A percentile compares a stretch with the other conserved stretches of the same genome.
Conservation (phyloP, 2,113 vertebrate species). For the Phalacrocorax aristotelis region DNA sequence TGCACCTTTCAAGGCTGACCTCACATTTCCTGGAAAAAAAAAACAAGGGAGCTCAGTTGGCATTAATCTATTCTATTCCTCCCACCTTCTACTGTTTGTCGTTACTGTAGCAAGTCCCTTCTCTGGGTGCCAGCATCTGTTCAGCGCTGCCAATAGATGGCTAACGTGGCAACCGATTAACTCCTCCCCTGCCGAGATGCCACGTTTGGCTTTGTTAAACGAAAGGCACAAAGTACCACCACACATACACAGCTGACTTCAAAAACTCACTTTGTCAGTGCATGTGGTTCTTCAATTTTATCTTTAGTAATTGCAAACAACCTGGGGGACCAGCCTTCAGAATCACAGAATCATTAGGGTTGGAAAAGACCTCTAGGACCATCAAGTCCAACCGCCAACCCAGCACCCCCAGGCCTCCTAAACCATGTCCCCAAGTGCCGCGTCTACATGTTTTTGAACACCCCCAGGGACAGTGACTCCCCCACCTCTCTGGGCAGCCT, state of each 20-base stretch:
- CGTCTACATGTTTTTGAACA: too few relatives aligned
- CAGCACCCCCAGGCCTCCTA: too few relatives aligned
- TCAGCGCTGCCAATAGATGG: neutral
- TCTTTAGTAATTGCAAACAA: neutral
- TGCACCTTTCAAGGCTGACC: neutral
- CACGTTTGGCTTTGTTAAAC: neutral
- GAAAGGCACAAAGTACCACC: neutral
- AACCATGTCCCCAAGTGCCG: too few relatives aligned
- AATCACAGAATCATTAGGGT: too few relatives aligned
- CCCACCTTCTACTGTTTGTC: neutral
- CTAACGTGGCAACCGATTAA: neutral
- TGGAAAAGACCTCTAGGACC: too few relatives aligned
- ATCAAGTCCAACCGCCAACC: too few relatives aligned
- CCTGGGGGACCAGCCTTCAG: neutral
- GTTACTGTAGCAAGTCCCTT: neutral
- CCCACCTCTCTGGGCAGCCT: too few relatives aligned
- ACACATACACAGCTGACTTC: neutral
- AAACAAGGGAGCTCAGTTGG: neutral
- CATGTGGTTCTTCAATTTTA: neutral
- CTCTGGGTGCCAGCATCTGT: neutral
- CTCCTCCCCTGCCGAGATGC: neutral
- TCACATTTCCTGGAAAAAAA: neutral
- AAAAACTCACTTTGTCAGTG: neutral
- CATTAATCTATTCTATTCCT: neutral
- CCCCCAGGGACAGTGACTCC: too few relatives aligned